Evolutionary conservation across 2,113 vertebrate species (phyloP).

Genomic region (Pangasianodon gigas): DNA sequence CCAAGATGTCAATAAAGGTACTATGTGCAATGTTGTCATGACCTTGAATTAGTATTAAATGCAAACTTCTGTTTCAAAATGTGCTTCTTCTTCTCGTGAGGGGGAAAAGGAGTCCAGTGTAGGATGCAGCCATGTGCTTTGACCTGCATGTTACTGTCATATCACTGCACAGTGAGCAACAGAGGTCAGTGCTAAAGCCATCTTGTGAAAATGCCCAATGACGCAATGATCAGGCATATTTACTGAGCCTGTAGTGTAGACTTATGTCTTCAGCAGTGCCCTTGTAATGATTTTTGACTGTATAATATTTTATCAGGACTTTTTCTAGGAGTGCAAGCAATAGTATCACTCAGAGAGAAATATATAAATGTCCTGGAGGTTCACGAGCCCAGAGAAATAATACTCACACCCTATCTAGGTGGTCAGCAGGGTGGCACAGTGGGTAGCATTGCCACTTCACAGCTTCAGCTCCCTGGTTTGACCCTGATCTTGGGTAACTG

Average conservation of each 20-base stretch:
- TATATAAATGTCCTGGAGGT: constrained; percentile 53
- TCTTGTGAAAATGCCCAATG: not conserved
- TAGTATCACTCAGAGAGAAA: constrained; percentile 58
- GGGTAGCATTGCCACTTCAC: not conserved
- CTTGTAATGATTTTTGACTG: constrained; percentile 38
- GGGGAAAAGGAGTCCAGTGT: not conserved
- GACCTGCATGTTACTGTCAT: not conserved
- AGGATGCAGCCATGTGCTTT: not conserved
- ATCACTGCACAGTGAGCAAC: not conserved
- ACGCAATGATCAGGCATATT: not conserved
- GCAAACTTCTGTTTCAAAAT: not conserved
- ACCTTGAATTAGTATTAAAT: not conserved
- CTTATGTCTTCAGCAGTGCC: constrained; percentile 45
- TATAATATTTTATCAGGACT: not conserved
- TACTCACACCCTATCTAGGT: not conserved
- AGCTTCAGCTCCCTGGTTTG: not conserved
- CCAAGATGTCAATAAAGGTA: not conserved
- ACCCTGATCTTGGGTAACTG: not conserved
- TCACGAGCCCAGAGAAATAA: constrained; percentile 49
- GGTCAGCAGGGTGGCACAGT: not conserved
- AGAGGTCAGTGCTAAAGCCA: not conserved
- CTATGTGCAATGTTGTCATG: not conserved
- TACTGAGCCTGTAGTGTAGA: not conserved
- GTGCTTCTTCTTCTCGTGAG: not conserved
- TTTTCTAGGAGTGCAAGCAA: constrained; percentile 38